Base-by-base conservation (phyloP, 1,140 invertebrate species). In the Diabrotica undecimpunctata region DNA sequence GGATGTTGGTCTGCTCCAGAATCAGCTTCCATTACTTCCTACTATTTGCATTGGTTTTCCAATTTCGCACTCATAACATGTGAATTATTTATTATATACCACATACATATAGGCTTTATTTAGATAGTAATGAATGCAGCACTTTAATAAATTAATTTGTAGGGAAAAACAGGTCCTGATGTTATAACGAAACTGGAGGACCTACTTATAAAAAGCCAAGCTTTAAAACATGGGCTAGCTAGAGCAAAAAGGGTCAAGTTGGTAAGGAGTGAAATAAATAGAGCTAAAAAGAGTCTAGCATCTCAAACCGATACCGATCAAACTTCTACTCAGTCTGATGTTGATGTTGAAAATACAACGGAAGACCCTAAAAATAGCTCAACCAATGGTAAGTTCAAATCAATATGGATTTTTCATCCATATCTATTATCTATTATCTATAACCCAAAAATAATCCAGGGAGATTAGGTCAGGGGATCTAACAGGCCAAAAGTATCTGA, bases 121-220 rank as follows among this genome's bases (percentile, higher is more conserved):
- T 25, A 25, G 25, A 25, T 25, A 4, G 4, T 25, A 25, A 2
- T 25, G 4, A 25, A 25, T 1, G 25, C 25, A 25, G 25, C 25
- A 25, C 1, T 25, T 25, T 25, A 2, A 25, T 25, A 8, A n/a
- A 46, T 62, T 39, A 25, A 51, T 52, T 62, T 66, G 25, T 25
- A 73, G 69, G 73, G 74, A 8, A 75, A 77, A 60, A 72, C 77
- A 51, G 78, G 76, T 52, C 76, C 80, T 51, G 83, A 82, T 64
- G 72, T 81, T 0, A 79, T 85, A 8, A 72, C 80, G 38, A 85
- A 84, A 73, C 70, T 86, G 54, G 78, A 85, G 39, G 81, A 83
- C 39, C 71, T 86, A 11, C 73, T 82, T 46, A 80, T 80, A 59
- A 83, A 83, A 68, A 81, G 81, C 46, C 80, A 83, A 71, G 75